These are phyloP conservation scores for Pomacea canaliculata DNA, from an alignment of 2,888 invertebrate genomes.

Conservation along the genomic window DNA sequence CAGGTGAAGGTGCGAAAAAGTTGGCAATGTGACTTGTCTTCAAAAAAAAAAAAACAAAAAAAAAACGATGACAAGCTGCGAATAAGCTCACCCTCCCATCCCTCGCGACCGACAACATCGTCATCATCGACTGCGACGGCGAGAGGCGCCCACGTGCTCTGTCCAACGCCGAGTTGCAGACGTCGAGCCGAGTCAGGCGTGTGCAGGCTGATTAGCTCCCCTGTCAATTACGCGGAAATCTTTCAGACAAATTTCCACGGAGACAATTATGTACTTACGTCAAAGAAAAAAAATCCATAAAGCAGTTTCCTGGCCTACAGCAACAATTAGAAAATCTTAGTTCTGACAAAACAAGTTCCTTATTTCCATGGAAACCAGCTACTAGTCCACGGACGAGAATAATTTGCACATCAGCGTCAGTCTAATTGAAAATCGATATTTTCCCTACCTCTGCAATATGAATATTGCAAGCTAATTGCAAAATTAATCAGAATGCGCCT, in stretches of 20 bases:
- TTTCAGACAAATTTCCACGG: neutral
- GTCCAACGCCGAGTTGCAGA: no score
- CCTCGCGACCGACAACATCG: no score
- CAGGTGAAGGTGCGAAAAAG: no score
- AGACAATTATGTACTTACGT: constrained; percentile 24
- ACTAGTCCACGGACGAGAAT: constrained; percentile 15
- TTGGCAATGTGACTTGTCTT: no score
- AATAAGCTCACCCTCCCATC: no score
- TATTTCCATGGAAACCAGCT: constrained; percentile 20
- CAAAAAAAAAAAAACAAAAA: no score
- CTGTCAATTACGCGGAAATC: no score
- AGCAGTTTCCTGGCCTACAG: neutral
- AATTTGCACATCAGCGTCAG: constrained; percentile 23
- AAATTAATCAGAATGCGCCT: constrained; percentile 23
- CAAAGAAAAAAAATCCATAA: constrained; percentile 1
- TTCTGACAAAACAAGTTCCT: constrained; percentile 21
- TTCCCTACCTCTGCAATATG: constrained; percentile 17
- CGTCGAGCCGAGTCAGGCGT: no score
- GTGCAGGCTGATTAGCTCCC: no score
- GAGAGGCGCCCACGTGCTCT: no score
- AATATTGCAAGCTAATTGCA: constrained; percentile 29
- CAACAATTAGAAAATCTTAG: constrained; percentile 25
- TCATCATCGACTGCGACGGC: no score
- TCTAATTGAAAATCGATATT: constrained; percentile 27
- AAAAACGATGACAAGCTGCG: no score